Conservation (phyloP, 2,797 vertebrate species). For the Macrochelys suwanniensis region DNA sequence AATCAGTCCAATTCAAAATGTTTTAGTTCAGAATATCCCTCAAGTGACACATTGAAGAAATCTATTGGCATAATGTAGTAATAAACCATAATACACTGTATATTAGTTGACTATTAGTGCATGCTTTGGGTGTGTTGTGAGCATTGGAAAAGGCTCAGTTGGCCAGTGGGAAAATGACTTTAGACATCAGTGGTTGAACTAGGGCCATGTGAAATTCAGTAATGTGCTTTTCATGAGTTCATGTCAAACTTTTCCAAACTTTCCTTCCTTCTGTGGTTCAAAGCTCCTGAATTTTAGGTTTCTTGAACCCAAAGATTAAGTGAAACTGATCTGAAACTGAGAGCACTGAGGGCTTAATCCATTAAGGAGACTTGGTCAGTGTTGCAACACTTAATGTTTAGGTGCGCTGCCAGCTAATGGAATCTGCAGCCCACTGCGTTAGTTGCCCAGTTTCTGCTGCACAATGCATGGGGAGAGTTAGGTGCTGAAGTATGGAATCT, state of each 20-base stretch:
- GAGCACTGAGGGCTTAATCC: background rate
- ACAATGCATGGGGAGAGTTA: background rate
- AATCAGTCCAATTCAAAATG: background rate
- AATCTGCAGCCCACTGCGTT: background rate
- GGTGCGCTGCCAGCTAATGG: background rate
- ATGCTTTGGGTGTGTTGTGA: conserved; percentile 47
- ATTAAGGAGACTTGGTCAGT: background rate
- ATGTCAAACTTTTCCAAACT: background rate
- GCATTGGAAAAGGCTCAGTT: conserved; percentile 31
- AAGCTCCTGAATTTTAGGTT: background rate
- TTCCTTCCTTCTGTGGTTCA: background rate
- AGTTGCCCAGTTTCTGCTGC: background rate
- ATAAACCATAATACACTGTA: conserved; percentile 33
- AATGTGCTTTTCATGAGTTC: background rate
- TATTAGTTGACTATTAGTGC: conserved; percentile 37
- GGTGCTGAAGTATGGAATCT: background rate
- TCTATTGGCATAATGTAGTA: conserved; percentile 31
- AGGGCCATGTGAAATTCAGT: background rate
- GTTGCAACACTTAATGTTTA: background rate
- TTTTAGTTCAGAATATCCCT: conserved; percentile 46
- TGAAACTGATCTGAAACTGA: background rate
- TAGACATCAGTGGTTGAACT: conserved; percentile 31
- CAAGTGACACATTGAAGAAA: conserved; percentile 17
- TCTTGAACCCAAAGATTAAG: background rate
- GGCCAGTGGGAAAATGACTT: conserved; percentile 15